phyloP scores from a whole-genome alignment of 2,888 invertebrate species.

The Limnephilus lunatus region DNA sequence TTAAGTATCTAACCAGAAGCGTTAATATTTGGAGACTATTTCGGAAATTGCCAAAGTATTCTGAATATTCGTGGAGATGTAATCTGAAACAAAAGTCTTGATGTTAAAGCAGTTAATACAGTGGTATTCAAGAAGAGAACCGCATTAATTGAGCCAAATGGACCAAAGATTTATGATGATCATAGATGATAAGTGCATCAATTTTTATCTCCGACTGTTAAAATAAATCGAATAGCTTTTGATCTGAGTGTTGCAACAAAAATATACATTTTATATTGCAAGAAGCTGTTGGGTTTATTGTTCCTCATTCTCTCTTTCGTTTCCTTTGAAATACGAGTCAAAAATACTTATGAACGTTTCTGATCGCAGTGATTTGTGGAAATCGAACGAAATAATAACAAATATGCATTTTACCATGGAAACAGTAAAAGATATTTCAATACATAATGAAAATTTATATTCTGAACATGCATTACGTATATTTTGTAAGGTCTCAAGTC shows the following conservation, averaged over 20 bases:
- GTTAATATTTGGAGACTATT: too few species aligned
- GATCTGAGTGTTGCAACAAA: not conserved
- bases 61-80: not conserved
- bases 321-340: not conserved
- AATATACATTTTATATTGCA: not conserved
- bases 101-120: not conserved
- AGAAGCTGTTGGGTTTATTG: not conserved
- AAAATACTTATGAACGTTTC: not conserved
- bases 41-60: not conserved
- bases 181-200: not conserved
- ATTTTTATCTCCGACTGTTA: not conserved
- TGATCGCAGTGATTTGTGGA: not conserved
- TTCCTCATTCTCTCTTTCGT: not conserved
- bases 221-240: not conserved
- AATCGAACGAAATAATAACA: not conserved
- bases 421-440: too few species aligned
- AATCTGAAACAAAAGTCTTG: not conserved
- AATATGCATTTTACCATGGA: too few species aligned
- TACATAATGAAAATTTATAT: too few species aligned
- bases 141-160: not conserved
- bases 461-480: too few species aligned
- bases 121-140: not conserved
- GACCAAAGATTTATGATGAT: not conserved
- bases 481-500: too few species aligned
- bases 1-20: not conserved